These are phyloP conservation scores for Bradysia coprophila DNA, from an alignment of 1,140 invertebrate species.

Conservation along the genomic window DNA sequence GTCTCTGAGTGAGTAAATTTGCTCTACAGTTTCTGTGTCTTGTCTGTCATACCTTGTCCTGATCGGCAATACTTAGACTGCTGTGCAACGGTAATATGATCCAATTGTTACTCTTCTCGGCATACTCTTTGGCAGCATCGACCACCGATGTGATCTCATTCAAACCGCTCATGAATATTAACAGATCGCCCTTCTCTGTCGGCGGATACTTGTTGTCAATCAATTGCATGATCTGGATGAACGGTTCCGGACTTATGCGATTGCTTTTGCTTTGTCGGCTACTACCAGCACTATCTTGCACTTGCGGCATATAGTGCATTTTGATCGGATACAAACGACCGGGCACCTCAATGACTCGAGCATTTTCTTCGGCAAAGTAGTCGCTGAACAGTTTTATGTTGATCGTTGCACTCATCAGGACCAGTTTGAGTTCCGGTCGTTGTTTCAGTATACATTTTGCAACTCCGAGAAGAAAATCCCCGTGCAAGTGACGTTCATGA, in stretches of 20 bases:
- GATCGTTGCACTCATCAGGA: constrained; percentile 98
- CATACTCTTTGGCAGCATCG: constrained; percentile 74
- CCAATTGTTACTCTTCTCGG: constrained; percentile 67
- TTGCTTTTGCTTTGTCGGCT: constrained; percentile 34
- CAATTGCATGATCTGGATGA: constrained; percentile 75
- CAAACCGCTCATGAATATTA: constrained; percentile 94
- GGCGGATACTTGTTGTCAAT: constrained; percentile 79
- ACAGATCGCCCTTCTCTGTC: constrained; percentile 83
- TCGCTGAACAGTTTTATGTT: constrained; percentile 83
- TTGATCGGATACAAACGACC: constrained; percentile 87
- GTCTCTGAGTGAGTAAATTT: background rate
- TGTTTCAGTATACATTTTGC: constrained; percentile 76
- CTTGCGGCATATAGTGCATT: constrained; percentile 67
- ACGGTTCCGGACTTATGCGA: constrained; percentile 77
- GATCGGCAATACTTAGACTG: constrained; percentile 78
- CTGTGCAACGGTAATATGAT: constrained; percentile 91
- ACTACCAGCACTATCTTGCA: constrained; percentile 35
- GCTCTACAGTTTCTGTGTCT: too few species aligned
- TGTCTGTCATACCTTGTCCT: constrained; percentile 95
- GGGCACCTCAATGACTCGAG: constrained; percentile 75
- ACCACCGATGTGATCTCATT: constrained; percentile 84
- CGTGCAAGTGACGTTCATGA: constrained; percentile 88
- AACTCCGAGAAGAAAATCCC: constrained; percentile 87
- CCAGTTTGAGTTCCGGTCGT: constrained; percentile 66
- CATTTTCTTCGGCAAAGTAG: constrained; percentile 71